These are phyloP conservation scores for Schizotus pectinicornis DNA, from an alignment of 2,888 invertebrate species.

Conservation along the genomic window DNA sequence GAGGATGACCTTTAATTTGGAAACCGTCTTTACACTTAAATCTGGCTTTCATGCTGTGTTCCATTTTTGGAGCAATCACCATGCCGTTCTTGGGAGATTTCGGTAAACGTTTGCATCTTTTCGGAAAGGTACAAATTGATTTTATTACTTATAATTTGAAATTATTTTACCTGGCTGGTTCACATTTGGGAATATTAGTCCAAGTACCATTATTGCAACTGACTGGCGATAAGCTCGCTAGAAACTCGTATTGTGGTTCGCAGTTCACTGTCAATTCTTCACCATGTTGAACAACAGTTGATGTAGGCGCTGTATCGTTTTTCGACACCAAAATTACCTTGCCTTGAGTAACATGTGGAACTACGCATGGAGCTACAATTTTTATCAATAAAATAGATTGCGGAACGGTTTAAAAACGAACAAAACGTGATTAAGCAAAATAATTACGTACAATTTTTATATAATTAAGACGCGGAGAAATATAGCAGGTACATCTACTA, in stretches of 20 bases:
- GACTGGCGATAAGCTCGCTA: slow-evolving; percentile 75
- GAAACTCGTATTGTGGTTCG: slow-evolving; percentile 84
- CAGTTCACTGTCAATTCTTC: slow-evolving; percentile 79
- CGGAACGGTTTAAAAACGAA: not conserved
- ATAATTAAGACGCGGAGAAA: no score
- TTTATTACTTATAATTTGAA: not conserved
- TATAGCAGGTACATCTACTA: no score
- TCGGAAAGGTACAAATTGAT: slow-evolving; percentile 1
- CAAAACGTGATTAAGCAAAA: not conserved
- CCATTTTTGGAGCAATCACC: slow-evolving; percentile 96
- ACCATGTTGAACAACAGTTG: slow-evolving; percentile 73
- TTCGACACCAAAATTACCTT: slow-evolving; percentile 68
- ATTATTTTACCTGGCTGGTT: slow-evolving; percentile 70
- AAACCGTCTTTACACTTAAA: slow-evolving; percentile 95
- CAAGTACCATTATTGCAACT: slow-evolving; percentile 95
- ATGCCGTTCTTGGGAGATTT: slow-evolving; percentile 87
- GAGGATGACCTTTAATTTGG: slow-evolving; percentile 72
- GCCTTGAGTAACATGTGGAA: slow-evolving; percentile 86
- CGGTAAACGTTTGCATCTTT: slow-evolving; percentile 55
- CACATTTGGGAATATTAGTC: slow-evolving; percentile 88
- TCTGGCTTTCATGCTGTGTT: slow-evolving; percentile 93
- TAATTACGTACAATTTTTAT: no score
- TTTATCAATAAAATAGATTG: no score
- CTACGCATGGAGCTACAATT: slow-evolving; percentile 86
- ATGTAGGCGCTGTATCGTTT: slow-evolving; percentile 60